Evolutionary conservation across 2,888 invertebrate species (phyloP).

Genomic region (Epistrophe grossulariae): DNA sequence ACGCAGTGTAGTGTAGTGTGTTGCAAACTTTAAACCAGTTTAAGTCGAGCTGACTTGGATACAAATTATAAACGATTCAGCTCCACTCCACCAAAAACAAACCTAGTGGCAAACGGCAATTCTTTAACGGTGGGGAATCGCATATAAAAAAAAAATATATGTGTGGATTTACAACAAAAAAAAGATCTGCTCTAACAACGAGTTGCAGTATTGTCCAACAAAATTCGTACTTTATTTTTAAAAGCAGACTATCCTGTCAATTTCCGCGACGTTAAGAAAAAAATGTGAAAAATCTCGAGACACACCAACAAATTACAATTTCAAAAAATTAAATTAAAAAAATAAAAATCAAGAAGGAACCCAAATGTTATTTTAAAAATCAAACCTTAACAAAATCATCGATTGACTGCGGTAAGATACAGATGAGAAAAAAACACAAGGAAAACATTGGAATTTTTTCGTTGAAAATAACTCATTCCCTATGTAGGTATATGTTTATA

Average conservation of each 20-base stretch:
- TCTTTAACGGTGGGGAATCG: slow-evolving; percentile 25
- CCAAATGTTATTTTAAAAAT: slow-evolving; percentile 65
- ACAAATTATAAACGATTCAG: slow-evolving; percentile 16
- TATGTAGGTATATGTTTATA: background rate
- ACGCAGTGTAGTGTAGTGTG: background rate
- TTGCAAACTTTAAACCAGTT: slow-evolving; percentile 50
- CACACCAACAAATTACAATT: slow-evolving; percentile 67
- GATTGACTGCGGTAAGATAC: slow-evolving; percentile 65
- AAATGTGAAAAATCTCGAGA: slow-evolving; percentile 47
- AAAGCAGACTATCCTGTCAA: slow-evolving; percentile 51
- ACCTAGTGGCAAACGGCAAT: slow-evolving; percentile 48
- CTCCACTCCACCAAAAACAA: slow-evolving; percentile 47
- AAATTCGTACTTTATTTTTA: slow-evolving; percentile 9
- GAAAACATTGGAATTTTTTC: background rate
- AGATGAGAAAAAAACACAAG: background rate
- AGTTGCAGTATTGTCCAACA: slow-evolving; percentile 20
- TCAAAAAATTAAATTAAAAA: slow-evolving; percentile 2
- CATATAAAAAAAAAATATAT: background rate
- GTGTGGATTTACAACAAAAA: background rate
- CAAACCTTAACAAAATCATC: slow-evolving; percentile 65
- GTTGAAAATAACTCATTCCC: background rate
- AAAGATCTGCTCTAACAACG: slow-evolving; percentile 42
- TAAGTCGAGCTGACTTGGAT: slow-evolving; percentile 21
- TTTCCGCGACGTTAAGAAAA: slow-evolving; percentile 33
- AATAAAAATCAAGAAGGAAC: slow-evolving; percentile 22